These are phyloP conservation scores for Sminthurinus aureus DNA, from an alignment of 2,888 invertebrate species.

Conservation along the genomic window DNA sequence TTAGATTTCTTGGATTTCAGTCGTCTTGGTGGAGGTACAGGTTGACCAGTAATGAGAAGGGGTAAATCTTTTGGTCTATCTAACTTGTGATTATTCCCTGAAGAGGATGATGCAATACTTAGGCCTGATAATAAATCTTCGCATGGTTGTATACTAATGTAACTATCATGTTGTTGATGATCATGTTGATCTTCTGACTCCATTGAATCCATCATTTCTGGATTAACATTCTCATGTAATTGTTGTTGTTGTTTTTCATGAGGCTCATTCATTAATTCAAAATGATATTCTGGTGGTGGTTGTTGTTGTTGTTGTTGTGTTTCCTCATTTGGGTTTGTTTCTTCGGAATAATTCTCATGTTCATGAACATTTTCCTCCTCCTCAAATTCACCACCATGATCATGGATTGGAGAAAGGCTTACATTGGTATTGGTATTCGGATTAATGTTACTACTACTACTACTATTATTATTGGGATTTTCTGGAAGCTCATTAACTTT, in stretches of 20 bases:
- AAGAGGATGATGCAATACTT: background rate
- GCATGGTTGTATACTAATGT: background rate
- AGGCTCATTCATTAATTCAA: background rate
- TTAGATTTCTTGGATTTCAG: conserved; percentile 39
- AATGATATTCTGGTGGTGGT: background rate
- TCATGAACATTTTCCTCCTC: background rate
- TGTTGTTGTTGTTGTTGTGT: background rate
- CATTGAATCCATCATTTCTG: background rate
- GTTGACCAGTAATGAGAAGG: conserved; percentile 7
- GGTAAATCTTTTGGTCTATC: conserved; percentile 41
- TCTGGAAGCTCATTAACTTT: conserved; percentile 28
- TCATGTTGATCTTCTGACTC: background rate
- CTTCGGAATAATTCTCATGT: background rate
- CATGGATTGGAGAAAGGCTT: background rate
- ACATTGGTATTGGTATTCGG: background rate
- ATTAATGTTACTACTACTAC: background rate
- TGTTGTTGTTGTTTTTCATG: conserved; percentile 8
- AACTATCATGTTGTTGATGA: background rate
- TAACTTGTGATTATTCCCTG: background rate
- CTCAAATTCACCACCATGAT: background rate
- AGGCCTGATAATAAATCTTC: background rate
- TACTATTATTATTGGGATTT: background rate
- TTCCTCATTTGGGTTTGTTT: background rate
- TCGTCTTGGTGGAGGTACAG: conserved; percentile 26
- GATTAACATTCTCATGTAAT: background rate